Evolutionary conservation across 1,140 invertebrate genomes (phyloP).

Genomic region (Sitophilus oryzae): DNA sequence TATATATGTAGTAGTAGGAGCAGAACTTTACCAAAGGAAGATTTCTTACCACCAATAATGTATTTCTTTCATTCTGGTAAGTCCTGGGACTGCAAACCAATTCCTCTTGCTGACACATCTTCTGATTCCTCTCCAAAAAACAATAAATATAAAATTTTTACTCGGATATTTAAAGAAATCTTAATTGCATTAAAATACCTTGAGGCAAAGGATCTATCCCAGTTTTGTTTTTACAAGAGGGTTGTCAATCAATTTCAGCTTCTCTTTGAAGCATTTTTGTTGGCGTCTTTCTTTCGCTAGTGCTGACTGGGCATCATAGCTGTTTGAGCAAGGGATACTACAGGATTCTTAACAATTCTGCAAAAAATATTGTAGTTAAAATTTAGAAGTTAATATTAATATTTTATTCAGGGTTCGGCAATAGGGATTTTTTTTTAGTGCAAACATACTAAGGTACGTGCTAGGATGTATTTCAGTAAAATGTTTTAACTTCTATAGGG

Average conservation of each 20-base stretch:
- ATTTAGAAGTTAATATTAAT: too few species aligned
- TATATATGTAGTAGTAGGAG: too few species aligned
- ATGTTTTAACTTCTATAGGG: too few species aligned
- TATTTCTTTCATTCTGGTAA: slow-evolving; percentile 99
- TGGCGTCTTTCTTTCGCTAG: slow-evolving; percentile 94
- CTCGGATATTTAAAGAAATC: neutral
- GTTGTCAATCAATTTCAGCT: slow-evolving; percentile 82
- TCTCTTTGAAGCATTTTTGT: slow-evolving; percentile 85
- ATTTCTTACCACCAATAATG: slow-evolving; percentile 95
- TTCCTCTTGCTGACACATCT: slow-evolving; percentile 59
- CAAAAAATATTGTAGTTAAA: too few species aligned
- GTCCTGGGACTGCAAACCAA: slow-evolving; percentile 77
- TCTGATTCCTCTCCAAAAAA: slow-evolving; percentile 30
- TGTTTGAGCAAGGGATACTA: slow-evolving; percentile 94
- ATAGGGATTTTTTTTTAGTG: too few species aligned
- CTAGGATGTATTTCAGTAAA: too few species aligned
- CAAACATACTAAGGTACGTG: too few species aligned
- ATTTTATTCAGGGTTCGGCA: too few species aligned
- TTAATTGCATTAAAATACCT: slow-evolving; percentile 42
- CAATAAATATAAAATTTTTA: slow-evolving; percentile 11
- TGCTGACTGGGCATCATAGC: slow-evolving; percentile 99
- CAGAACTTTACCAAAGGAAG: slow-evolving; percentile 97
- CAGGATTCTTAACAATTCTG: slow-evolving; percentile 99
- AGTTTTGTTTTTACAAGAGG: slow-evolving; percentile 79
- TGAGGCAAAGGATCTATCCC: slow-evolving; percentile 96